phyloP scores from a whole-genome alignment of 2,888 invertebrate genomes.

The Erpobdella octoculata region DNA sequence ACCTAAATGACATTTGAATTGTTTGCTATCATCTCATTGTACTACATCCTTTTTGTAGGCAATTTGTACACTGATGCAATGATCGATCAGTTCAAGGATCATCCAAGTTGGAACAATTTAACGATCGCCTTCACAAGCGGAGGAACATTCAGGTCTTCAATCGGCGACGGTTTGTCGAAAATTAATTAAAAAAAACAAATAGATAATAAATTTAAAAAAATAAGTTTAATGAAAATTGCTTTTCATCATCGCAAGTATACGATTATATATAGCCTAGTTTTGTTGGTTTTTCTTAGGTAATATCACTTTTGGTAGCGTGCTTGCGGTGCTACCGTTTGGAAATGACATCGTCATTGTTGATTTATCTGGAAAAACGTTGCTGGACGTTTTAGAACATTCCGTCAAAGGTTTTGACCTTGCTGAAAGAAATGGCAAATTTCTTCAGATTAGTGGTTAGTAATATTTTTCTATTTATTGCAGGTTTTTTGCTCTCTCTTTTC shows the following conservation, averaged over 20 bases:
- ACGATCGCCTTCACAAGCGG: background rate
- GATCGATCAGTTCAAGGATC: conserved; percentile 20
- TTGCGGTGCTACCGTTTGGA: conserved; percentile 69
- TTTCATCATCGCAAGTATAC: too few relatives aligned
- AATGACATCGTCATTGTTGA: conserved; percentile 62
- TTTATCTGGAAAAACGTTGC: conserved; percentile 63
- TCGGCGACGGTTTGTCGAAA: background rate
- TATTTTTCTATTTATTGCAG: too few relatives aligned
- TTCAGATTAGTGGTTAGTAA: conserved; percentile 70
- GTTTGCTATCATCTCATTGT: too few relatives aligned
- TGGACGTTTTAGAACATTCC: conserved; percentile 64
- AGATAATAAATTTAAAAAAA: background rate
- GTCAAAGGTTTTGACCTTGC: conserved; percentile 61
- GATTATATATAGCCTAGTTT: background rate
- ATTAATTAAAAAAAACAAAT: background rate
- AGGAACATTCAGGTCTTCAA: background rate
- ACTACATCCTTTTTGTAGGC: too few relatives aligned
- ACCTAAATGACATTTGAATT: too few relatives aligned
- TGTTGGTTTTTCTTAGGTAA: conserved; percentile 49
- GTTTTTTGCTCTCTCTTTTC: too few relatives aligned
- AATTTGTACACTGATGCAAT: background rate
- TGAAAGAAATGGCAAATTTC: conserved; percentile 63
- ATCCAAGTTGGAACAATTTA: background rate
- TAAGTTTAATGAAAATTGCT: background rate
- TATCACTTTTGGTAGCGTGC: conserved; percentile 62